Base-by-base conservation (phyloP, 2,113 vertebrate genomes). In the Periophthalmodon schlosseri region DNA sequence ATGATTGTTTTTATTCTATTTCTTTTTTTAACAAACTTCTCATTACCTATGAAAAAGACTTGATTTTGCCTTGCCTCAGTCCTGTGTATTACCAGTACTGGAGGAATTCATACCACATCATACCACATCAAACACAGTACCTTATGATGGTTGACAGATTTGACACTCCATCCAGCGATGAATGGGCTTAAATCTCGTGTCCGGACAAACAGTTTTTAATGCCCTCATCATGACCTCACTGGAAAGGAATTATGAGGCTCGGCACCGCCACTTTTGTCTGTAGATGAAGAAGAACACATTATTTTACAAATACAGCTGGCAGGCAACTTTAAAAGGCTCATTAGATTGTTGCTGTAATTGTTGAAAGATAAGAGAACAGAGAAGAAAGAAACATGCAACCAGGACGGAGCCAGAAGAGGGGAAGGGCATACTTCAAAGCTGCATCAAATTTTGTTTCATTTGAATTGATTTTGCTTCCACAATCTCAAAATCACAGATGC, bases 381-480 rank as follows among this genome's bases (percentile, higher is more conserved):
- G 84, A 77, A 75, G 46, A 23, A 72, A 74, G 80, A 77, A 87
- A 88, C 91, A 86, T 81, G 78, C 87, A 92, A 81, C 81, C 88
- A 89, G 82, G 82, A 86, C 77, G 86, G 80, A 87, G 74, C 80
- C 70, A 9, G 57, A 52, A 52, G 18, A 16, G 56, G 58, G 66
- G 69, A 33, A 77, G 76, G 69, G 67, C 68, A 73, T 80, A 91
- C 90, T 93, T 93, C 91, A 94, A 94, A 93, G 93, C 86, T 73
- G 91, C 93, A 93, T 93, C 84, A 89, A 89, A 93, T 93, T 92
- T 94, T 90, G 88, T 89, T 91, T 86, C 88, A 88, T 93, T 89
- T 91, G 75, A 91, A 91, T 90, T 85, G 90, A 94, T 92, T 82
- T 86, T 74, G 71, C 77, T 76, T 74, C 68, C 65, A 78, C 64